Evolutionary conservation across 2,888 invertebrate genomes (phyloP).

Genomic region (Kuschelorhynchus macadamiae): DNA sequence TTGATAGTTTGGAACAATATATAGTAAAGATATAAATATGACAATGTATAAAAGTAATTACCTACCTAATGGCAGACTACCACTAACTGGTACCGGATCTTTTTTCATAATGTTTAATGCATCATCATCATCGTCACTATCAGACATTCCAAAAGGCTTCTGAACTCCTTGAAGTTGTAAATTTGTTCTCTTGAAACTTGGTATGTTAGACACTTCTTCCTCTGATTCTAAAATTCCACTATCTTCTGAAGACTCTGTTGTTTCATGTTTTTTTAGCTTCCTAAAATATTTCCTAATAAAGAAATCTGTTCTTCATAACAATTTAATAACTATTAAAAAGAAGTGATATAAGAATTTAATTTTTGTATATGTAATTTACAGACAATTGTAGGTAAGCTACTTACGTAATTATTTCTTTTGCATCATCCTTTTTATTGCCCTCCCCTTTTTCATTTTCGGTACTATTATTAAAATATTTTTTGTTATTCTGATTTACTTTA

Average conservation of each 20-base stretch:
- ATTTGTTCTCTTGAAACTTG: too few relatives aligned
- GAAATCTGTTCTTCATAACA: too few relatives aligned
- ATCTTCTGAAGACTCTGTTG: constrained; percentile 19
- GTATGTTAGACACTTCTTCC: constrained; percentile 46
- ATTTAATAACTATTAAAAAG: too few relatives aligned
- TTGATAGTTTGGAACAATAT: too few relatives aligned
- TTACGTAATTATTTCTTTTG: background rate
- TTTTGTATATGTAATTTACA: too few relatives aligned
- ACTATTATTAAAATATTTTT: constrained; percentile 55
- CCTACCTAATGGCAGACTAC: too few relatives aligned
- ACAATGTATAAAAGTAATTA: too few relatives aligned
- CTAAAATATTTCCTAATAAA: constrained; percentile 10
- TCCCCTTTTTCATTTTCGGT: constrained; percentile 50
- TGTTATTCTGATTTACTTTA: constrained; percentile 49
- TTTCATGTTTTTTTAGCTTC: constrained; percentile 35
- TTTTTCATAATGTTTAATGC: constrained; percentile 73
- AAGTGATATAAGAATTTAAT: too few relatives aligned
- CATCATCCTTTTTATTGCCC: constrained; percentile 37
- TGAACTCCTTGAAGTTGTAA: too few relatives aligned
- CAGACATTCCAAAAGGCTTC: constrained; percentile 56
- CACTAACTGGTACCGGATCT: too few relatives aligned
- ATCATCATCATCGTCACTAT: constrained; percentile 61
- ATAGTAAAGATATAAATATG: too few relatives aligned
- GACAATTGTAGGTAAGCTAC: too few relatives aligned
- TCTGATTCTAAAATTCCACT: constrained; percentile 36